A percentile compares a stretch with the other conserved stretches of the same genome.
Conservation (phyloP, 2,797 vertebrate genomes). For the Pangasius sanitwongsei region DNA sequence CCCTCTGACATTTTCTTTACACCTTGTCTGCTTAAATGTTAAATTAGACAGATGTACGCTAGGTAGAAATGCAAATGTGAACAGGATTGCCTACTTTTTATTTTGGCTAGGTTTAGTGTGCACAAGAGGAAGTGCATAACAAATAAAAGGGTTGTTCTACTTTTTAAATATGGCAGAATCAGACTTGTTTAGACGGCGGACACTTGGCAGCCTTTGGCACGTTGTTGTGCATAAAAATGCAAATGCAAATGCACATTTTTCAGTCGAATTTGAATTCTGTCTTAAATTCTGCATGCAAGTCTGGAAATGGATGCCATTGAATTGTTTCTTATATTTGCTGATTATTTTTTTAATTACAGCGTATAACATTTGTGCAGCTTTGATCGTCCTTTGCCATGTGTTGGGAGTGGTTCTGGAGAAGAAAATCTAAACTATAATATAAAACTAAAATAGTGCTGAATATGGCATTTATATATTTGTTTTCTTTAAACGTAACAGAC, state of each 20-base stretch:
- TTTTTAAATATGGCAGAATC: neutral
- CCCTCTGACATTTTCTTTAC: neutral
- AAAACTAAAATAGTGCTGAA: neutral
- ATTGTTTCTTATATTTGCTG: neutral
- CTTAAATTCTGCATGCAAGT: neutral
- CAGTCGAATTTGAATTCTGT: neutral
- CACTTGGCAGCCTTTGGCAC: neutral
- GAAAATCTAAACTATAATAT: neutral
- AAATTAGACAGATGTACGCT: too few relatives aligned
- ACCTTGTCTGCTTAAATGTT: too few relatives aligned
- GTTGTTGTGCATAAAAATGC: neutral
- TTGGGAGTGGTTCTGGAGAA: neutral
- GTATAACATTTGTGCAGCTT: neutral
- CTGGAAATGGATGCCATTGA: too few relatives aligned
- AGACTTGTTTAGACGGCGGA: neutral
- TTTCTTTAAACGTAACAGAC: neutral
- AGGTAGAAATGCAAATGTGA: neutral
- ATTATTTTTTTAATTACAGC: too few relatives aligned
- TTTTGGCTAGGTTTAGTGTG: neutral
- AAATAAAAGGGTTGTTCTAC: neutral
- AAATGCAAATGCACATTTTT: neutral
- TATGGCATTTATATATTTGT: neutral
- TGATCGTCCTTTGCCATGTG: neutral
- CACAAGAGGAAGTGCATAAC: neutral
- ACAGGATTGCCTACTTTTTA: neutral